A percentile compares a stretch with the other conserved stretches of the same genome.
Evolutionary conservation across 2,797 vertebrate species (phyloP).

Genomic region (Stomatorhinus walkeri): DNA sequence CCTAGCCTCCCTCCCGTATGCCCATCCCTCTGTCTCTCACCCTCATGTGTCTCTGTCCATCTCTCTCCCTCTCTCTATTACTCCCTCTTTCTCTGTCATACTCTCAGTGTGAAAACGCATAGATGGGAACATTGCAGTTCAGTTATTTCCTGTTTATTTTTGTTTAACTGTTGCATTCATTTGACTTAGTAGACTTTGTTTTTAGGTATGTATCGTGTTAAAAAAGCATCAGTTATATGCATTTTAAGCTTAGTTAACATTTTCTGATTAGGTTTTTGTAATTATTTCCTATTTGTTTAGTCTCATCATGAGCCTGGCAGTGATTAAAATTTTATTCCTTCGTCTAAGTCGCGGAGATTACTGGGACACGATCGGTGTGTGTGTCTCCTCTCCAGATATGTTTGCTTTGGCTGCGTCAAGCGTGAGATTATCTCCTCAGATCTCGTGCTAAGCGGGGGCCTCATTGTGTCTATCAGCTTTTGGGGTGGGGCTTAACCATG

Average conservation of each 20-base stretch:
- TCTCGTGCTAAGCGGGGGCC: neutral
- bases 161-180: neutral
- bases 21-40: neutral
- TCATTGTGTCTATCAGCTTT: neutral
- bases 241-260: neutral
- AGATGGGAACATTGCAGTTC: neutral
- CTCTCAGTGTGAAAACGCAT: no score
- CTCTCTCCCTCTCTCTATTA: neutral
- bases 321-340: neutral
- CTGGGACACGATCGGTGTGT: neutral
- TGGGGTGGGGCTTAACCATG: neutral
- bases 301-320: neutral
- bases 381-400: constrained; percentile 5
- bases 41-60: neutral
- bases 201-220: neutral
- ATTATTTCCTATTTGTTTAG: constrained; percentile 7
- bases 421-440: constrained; percentile 14
- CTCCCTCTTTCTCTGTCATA: neutral
- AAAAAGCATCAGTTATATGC: neutral
- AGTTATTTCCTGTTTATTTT: neutral
- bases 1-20: neutral
- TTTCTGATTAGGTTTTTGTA: neutral
- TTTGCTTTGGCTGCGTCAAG: constrained; percentile 16
- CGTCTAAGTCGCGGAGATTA: constrained; percentile 6
- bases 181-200: neutral